Percentiles rank a stretch among this genome's conserved stretches.
These are phyloP conservation scores for Syndactyla subalaris DNA, from an alignment of 2,797 vertebrate species.

Conservation along the genomic window DNA sequence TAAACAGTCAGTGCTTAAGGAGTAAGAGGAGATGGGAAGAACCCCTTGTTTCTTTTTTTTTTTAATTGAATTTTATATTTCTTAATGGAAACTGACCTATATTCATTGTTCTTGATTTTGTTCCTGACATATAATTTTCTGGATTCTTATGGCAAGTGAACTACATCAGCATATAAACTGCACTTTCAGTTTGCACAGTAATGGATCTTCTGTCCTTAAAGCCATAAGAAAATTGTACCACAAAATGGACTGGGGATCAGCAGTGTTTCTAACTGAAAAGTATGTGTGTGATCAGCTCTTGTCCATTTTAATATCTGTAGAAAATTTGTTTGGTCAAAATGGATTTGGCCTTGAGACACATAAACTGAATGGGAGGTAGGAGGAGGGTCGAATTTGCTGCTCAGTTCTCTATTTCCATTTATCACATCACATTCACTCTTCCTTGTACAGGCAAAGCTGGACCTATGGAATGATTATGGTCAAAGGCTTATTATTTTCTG, in stretches of 20 bases:
- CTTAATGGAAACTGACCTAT: not conserved
- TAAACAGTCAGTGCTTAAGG: not conserved
- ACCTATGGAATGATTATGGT: not conserved
- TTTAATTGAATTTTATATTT: not conserved
- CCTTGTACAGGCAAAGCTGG: not conserved
- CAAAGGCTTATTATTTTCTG: slow-evolving; percentile 20
- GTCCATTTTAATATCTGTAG: not conserved
- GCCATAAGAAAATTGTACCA: not conserved
- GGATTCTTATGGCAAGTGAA: not conserved
- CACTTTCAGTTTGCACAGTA: not conserved
- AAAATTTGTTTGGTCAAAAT: not conserved
- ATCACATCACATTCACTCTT: not conserved
- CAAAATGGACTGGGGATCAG: not conserved
- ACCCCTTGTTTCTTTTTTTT: not conserved
- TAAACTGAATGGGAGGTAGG: not conserved
- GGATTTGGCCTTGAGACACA: not conserved
- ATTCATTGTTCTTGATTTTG: not conserved
- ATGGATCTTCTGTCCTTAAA: not conserved
- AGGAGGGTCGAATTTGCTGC: not conserved
- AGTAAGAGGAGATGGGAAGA: not conserved
- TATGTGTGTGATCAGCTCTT: not conserved
- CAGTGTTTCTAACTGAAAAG: not conserved
- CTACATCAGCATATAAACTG: not conserved
- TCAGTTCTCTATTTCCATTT: not conserved
- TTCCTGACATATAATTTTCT: not conserved